These are phyloP conservation scores for Clistopyga incitator DNA, from an alignment of 2,888 invertebrate species.

Conservation along the genomic window DNA sequence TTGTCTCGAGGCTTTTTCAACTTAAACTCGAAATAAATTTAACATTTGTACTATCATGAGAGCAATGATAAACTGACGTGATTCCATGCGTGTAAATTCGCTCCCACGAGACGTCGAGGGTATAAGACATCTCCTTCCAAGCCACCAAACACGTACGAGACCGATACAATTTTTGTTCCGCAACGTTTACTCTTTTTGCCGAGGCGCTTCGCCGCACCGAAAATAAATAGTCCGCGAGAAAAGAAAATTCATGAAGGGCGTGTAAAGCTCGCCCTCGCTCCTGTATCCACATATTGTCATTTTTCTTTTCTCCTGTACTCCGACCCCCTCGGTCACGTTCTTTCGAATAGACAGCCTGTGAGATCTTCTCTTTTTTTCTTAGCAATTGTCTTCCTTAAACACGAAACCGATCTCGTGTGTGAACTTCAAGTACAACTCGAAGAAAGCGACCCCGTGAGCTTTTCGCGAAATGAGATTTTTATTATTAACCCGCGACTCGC, in stretches of 20 bases:
- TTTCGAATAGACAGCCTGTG: slow-evolving; percentile 5
- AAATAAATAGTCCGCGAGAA: slow-evolving; percentile 45
- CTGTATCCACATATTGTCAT: slow-evolving; percentile 16
- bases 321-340: background rate
- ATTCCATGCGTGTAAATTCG: background rate
- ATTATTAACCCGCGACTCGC: slow-evolving; percentile 39
- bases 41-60: background rate
- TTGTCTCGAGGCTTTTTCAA: background rate
- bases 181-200: background rate
- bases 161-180: slow-evolving; percentile 35
- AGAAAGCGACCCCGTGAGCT: slow-evolving; percentile 19
- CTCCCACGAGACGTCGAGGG: background rate
- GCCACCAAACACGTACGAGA: slow-evolving; percentile 1
- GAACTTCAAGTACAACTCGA: slow-evolving; percentile 23
- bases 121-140: background rate
- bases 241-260: slow-evolving; percentile 5
- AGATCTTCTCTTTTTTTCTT: slow-evolving; percentile 24
- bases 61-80: slow-evolving; percentile 2
- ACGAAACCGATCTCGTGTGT: slow-evolving; percentile 27
- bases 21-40: background rate
- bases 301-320: slow-evolving; percentile 38
- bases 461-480: slow-evolving; percentile 55
- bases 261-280: background rate
- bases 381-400: slow-evolving; percentile 36
- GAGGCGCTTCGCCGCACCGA: background rate